Percentiles rank a stretch among this genome's conserved stretches.
Conservation (phyloP, 1,140 invertebrate genomes). For the Eumaeus atala region DNA sequence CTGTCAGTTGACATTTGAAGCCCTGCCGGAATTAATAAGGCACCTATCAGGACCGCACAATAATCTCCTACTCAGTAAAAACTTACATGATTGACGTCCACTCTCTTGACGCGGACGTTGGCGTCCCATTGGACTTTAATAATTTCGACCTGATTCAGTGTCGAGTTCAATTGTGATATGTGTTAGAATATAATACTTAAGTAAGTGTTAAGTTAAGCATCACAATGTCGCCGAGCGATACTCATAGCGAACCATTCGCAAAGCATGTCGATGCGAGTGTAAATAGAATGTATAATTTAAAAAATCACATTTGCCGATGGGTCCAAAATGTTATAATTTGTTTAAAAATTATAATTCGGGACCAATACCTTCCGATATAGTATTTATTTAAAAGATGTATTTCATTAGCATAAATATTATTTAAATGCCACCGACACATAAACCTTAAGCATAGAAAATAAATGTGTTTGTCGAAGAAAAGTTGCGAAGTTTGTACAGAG, state of each 20-base stretch:
- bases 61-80: conserved; percentile 88
- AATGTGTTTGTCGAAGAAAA: conserved; percentile 61
- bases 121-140: conserved; percentile 58
- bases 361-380: conserved; percentile 73
- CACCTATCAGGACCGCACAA: conserved; percentile 90
- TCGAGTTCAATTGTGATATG: conserved; percentile 70
- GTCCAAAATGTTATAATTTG: conserved; percentile 74
- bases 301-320: conserved; percentile 67
- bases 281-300: conserved; percentile 53
- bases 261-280: conserved; percentile 43
- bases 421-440: conserved; percentile 73
- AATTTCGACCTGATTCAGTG: conserved; percentile 41
- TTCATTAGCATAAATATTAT: conserved; percentile 71
- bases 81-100: conserved; percentile 82
- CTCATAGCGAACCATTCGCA: conserved; percentile 54
- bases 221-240: conserved; percentile 68
- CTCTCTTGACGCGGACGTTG: conserved; percentile 39
- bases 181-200: conserved; percentile 57
- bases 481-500: conserved; percentile 58
- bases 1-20: conserved; percentile 87
- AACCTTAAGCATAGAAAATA: conserved; percentile 73
- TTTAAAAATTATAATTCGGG: conserved; percentile 76
- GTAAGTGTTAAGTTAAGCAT: conserved; percentile 56
- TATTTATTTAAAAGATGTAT: conserved; percentile 75
- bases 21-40: conserved; percentile 86